Evolutionary conservation across 2,888 invertebrate genomes (phyloP), one percentile per base, ranked within the genome.

Genomic region (Sarcophaga caerulescens): DNA sequence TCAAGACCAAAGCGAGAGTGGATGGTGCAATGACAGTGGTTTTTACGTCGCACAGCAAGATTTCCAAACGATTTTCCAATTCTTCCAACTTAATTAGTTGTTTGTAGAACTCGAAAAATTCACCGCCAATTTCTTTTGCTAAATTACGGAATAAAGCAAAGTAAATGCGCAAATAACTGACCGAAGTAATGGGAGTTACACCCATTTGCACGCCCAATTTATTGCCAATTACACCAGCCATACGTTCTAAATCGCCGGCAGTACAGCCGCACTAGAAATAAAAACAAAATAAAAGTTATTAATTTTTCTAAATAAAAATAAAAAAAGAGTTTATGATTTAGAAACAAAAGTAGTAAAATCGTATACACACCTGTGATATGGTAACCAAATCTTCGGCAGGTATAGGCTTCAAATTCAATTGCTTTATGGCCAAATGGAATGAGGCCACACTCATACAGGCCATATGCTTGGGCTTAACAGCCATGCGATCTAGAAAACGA

Each of bases 361-460:
- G 0, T 47, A 69, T 44, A 85, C 87, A 87, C 88, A 93, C 93
- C 91, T 93, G 93, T 88, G 94, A 94, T 89, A 94, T 93, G 89
- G 93, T 92, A 93, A 96, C 96, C 84, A 97, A 93, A 91, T 96
- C 96, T 88, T 95, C 95, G 75, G 95, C 94, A 91, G 95, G 94
- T 87, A 95, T 94, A 78, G 95, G 93, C 88, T 95, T 93, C 85
- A 94, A 93, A 86, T 94, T 94, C 84, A 95, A 94, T 82, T 96
- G 95, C 91, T 95, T 94, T 89, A 97, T 96, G 84, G 98, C 97
- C 90, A 98, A 95, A 93, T 97, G 96, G 94, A 98, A 96, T 89
- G 97, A 97, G 85, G 97, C 96, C 57, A 98, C 96, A 19, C 97
- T 96, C 92, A 98, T 96, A 93, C 98, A 98, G 8, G 96, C 96